A percentile compares a stretch with the other conserved stretches of the same genome.
Evolutionary conservation across 2,797 vertebrate genomes (phyloP).

Genomic region (Notoglanidium macrostoma): DNA sequence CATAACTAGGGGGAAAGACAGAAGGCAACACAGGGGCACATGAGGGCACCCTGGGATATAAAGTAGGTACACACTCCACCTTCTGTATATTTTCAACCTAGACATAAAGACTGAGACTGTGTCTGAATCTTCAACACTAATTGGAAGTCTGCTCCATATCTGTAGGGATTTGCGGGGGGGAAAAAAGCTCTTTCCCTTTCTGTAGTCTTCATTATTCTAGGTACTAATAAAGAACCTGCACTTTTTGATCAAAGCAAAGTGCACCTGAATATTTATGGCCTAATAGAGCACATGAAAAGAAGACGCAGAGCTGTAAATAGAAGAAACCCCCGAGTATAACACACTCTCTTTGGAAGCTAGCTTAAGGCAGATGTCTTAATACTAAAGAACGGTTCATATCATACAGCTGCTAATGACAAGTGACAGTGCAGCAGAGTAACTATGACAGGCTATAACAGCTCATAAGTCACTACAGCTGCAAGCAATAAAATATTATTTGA

Average conservation of each 20-base stretch:
- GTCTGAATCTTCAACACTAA: not conserved
- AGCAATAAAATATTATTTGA: constrained; percentile 12
- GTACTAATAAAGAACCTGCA: constrained; percentile 18
- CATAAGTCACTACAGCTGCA: constrained; percentile 30
- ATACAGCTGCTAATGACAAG: constrained; percentile 29
- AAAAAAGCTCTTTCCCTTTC: not conserved
- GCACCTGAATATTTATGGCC: not conserved
- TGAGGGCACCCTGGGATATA: not conserved
- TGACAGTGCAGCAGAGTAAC: constrained; percentile 24
- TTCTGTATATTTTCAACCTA: not conserved
- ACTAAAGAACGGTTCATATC: constrained; percentile 15
- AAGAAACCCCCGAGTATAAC: not conserved
- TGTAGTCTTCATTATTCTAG: not conserved
- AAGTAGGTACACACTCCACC: not conserved
- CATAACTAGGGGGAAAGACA: not conserved
- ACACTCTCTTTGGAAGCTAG: constrained; percentile 6
- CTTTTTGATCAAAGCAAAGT: not conserved
- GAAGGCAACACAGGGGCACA: not conserved
- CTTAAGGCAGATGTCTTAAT: constrained; percentile 14
- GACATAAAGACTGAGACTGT: not conserved
- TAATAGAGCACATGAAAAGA: not conserved
- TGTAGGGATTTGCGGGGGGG: too few relatives aligned
- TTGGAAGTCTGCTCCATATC: too few relatives aligned
- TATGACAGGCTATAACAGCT: constrained; percentile 27
- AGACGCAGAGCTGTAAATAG: not conserved